Base-by-base conservation (phyloP, 2,888 invertebrate genomes). In the Epistrophe eligans region DNA sequence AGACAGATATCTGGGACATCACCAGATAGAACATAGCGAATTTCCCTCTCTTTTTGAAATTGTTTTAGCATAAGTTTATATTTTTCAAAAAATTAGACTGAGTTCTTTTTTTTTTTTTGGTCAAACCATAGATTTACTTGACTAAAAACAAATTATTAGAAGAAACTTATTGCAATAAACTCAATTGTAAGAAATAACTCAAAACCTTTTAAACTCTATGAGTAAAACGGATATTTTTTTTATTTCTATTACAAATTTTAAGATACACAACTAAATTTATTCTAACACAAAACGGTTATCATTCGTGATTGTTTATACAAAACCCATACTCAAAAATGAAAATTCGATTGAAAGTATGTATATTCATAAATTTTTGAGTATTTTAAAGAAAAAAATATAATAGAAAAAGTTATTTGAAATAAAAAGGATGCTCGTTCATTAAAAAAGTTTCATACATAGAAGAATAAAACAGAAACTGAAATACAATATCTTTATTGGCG, bases 401-500 rank as follows among this genome's bases (percentile, higher is more conserved):
- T 15, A 43, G 15, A 43, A 17, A 38, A n/a, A 17, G 10, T 17
- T 43, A 62, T 24, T 24, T 43, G 0, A 62, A 62, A 62, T 28
- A 62, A 28, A 43, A 58, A 17, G 8, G 9, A 43, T 43, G 15
- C 15, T 19, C 43, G 3, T 45, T n/a, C n/a, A 45, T n/a, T 45
- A 6, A 35, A 58, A 58, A n/a, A 17, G 38, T 38, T 58, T 35
- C 58, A 60, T 38, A 60, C 35, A 60, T 55, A 28, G 3, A 28
- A 55, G 55, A 28, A 55, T 50, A 50, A 45, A 43, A 84, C 38
- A 73, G 57, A 55, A 74, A 71, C 48, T 17, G 55, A 79, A 79
- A 17, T 81, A 57, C 50, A 80, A 64, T 62, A 77, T 15, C 11
- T 24, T 24, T 28, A 57, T 40, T 57, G 58, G 58, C 74, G 67